phyloP scores from a whole-genome alignment of 2,797 vertebrate genomes.

The Catamblyrhynchus diadema region DNA sequence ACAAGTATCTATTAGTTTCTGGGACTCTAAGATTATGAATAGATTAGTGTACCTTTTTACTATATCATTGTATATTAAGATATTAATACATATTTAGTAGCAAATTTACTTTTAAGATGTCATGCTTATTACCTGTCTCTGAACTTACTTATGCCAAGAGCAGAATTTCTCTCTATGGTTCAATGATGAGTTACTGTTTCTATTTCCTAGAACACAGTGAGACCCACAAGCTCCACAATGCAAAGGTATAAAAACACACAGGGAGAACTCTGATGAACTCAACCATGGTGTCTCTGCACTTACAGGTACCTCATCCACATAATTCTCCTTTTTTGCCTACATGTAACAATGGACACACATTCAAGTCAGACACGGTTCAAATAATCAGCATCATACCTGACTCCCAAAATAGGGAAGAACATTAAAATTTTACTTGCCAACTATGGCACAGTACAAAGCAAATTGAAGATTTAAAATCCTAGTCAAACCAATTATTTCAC shows the following conservation, averaged over 20 bases:
- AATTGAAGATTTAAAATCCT: not conserved
- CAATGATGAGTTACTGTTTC: not conserved
- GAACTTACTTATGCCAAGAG: not conserved
- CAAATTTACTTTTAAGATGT: not conserved
- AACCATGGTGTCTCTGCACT: not conserved
- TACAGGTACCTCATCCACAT: not conserved
- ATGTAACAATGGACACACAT: not conserved
- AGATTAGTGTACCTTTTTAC: not conserved
- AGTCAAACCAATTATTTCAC: not conserved
- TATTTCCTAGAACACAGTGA: not conserved
- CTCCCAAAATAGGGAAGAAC: not conserved
- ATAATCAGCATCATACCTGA: not conserved
- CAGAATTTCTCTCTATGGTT: not conserved
- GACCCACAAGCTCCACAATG: not conserved
- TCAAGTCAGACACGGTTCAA: not conserved
- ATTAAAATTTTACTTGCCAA: not conserved
- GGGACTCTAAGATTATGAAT: not conserved
- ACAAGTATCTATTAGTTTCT: not conserved
- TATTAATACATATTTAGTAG: not conserved
- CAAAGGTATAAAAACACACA: not conserved
- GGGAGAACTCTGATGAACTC: not conserved
- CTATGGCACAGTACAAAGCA: not conserved
- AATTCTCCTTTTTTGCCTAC: not conserved
- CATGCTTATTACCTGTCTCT: not conserved
- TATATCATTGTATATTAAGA: not conserved